Evolutionary conservation across 1,140 invertebrate species (phyloP).

Genomic region (Oscheius sp.): DNA sequence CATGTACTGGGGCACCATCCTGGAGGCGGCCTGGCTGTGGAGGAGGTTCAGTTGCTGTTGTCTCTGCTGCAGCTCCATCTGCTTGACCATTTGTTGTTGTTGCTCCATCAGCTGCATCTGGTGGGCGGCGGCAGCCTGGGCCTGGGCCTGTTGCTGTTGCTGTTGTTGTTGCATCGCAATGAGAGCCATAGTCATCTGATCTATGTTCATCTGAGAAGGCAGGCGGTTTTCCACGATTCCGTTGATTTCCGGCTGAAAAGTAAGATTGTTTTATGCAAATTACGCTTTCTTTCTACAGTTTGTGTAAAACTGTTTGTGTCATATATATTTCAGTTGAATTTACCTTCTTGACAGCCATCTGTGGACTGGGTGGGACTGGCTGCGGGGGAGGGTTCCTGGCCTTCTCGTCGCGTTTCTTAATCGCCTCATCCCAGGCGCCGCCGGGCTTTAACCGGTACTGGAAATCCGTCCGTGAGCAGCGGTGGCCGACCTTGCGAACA

Average conservation of each 20-base stretch:
- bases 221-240: neutral
- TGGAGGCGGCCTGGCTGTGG: neutral
- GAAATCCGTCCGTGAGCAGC: neutral
- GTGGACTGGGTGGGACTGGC: neutral
- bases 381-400: neutral
- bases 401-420: neutral
- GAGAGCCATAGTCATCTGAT: neutral
- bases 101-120: constrained; percentile 9
- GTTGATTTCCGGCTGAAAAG: constrained; percentile 1
- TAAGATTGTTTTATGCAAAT: too few relatives aligned
- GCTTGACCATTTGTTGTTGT: constrained; percentile 1
- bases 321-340: constrained; percentile 8
- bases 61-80: constrained; percentile 15
- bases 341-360: constrained; percentile 9
- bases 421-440: neutral
- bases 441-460: neutral
- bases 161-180: neutral
- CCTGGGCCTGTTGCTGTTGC: neutral
- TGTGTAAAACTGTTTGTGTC: too few relatives aligned
- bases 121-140: neutral
- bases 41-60: neutral
- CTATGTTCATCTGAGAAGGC: neutral
- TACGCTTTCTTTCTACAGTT: too few relatives aligned
- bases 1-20: constrained; percentile 4
- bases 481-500: neutral